These are phyloP conservation scores for Scrobipalpa costella DNA, from an alignment of 2,888 invertebrate genomes.

Conservation along the genomic window DNA sequence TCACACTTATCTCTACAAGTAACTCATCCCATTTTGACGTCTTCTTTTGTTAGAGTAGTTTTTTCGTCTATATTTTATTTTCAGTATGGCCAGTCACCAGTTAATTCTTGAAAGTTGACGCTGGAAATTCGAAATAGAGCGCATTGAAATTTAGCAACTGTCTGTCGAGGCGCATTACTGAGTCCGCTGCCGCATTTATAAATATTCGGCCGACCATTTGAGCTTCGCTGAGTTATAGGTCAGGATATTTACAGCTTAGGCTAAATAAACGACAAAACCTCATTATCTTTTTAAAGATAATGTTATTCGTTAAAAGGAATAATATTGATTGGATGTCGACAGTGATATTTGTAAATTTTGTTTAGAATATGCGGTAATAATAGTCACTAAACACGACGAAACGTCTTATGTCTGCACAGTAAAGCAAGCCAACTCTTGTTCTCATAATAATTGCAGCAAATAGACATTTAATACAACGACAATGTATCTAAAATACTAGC, in stretches of 20 bases:
- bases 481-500: slow-evolving; percentile 10
- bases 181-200: slow-evolving; percentile 72
- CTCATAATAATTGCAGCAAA: not conserved
- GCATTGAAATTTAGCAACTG: slow-evolving; percentile 80
- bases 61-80: slow-evolving; percentile 12
- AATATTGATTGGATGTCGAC: too few species aligned
- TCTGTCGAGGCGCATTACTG: slow-evolving; percentile 71
- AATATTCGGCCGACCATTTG: slow-evolving; percentile 69
- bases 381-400: too few species aligned
- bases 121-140: slow-evolving; percentile 70
- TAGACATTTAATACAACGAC: slow-evolving; percentile 2
- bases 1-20: not conserved
- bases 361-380: too few species aligned
- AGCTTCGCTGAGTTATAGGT: slow-evolving; percentile 63
- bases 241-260: slow-evolving; percentile 61
- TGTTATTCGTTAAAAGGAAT: not conserved
- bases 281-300: not conserved
- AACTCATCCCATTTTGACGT: slow-evolving; percentile 2
- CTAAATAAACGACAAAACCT: slow-evolving; percentile 42
- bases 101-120: slow-evolving; percentile 53
- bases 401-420: not conserved
- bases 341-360: too few species aligned
- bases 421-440: not conserved
- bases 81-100: slow-evolving; percentile 36
- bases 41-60: slow-evolving; percentile 4